A percentile compares a stretch with the other conserved stretches of the same genome.
Evolutionary conservation across 2,797 vertebrate genomes (phyloP).

Genomic region (Gambelia wislizenii): DNA sequence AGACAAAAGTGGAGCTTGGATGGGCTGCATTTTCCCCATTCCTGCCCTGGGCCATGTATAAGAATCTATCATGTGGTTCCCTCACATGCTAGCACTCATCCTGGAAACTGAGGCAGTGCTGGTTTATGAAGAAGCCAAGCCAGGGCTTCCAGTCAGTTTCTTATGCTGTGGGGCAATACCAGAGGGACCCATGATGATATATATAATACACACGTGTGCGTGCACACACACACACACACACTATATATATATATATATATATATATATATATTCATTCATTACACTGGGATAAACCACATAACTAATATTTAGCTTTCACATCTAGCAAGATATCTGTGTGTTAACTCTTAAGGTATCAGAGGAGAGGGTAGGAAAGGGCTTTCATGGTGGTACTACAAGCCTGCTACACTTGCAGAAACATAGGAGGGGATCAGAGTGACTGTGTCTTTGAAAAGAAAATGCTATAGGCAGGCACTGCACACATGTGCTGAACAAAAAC

Average conservation of each 20-base stretch:
- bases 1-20: too few relatives aligned
- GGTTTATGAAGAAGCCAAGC: background rate
- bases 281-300: background rate
- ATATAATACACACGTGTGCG: too few relatives aligned
- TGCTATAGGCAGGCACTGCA: background rate
- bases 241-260: background rate
- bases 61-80: too few relatives aligned
- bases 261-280: too few relatives aligned
- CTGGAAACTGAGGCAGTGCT: background rate
- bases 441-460: background rate
- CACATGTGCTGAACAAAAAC: background rate
- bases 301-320: background rate
- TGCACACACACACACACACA: too few relatives aligned
- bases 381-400: background rate
- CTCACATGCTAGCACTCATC: background rate
- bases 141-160: background rate
- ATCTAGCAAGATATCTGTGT: background rate
- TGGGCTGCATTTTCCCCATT: too few relatives aligned
- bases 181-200: background rate
- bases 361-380: background rate
- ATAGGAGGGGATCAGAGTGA: background rate
- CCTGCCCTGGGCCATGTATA: too few relatives aligned
- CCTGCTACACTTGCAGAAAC: background rate
- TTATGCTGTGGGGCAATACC: background rate
- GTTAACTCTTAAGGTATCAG: background rate